Base-by-base conservation (phyloP, 2,113 vertebrate genomes). In the Caranx melampygus region DNA sequence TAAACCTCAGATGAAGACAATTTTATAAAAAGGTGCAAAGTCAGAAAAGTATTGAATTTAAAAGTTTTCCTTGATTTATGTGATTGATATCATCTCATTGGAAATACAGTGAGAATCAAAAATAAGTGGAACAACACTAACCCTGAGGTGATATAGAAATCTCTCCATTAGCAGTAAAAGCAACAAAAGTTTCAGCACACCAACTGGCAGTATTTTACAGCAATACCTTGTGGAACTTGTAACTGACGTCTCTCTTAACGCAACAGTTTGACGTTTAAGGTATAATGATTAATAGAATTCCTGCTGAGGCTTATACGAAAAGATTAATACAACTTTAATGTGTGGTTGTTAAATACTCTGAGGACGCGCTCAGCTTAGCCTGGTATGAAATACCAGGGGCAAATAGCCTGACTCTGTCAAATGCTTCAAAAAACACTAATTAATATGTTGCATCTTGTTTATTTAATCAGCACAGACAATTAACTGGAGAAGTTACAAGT, bases 1-100 rank as follows among this genome's bases (percentile, higher is more conserved):
- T 33, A 88, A 67, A 84, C 12, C 49, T 47, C 44, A 59, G 47
- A 72, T 70, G 71, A 37, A 58, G 58, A 54, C 69, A 63, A 54
- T 44, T 73, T 60, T 45, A 26, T 21, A 44, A 26, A 65, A 31
- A 52, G 20, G 18, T n/a, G 18, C 31, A 49, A 42, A 73, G 20
- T 13, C 34, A 12, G 26, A 47, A 72, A 11, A 64, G n/a, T 20
- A 15, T 18, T 71, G 0, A 67, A 37, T 13, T n/a, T 33, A 15
- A 49, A n/a, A 2, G 7, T 15, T 47, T 71, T 68, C 37, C 52
- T 52, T 7, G 34, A 68, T 58, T 16, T 6, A 59, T 34, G 14
- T 64, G 16, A 47, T 64, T 1, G n/a, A 18, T 34, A 2, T 60
- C 20, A 49, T 20, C 2, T 20, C 21, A n/a, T 18, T 20, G 18